Percentiles rank a stretch among this genome's conserved stretches.
phyloP scores from a whole-genome alignment of 2,888 invertebrate genomes.

The Lepidochitona cinerea region DNA sequence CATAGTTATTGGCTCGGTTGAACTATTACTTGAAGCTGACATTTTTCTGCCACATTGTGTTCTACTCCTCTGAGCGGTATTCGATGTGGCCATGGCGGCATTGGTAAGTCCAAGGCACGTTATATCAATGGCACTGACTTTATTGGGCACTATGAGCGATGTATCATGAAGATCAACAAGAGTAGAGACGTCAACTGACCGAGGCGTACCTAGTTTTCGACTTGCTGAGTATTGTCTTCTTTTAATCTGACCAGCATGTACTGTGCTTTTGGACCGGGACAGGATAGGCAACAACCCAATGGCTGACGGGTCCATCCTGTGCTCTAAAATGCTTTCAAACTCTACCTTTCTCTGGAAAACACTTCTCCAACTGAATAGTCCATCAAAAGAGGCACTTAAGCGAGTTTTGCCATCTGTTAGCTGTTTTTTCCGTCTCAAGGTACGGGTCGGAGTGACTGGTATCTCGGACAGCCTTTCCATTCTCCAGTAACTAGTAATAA shows the following conservation, averaged over 20 bases:
- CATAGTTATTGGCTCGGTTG: too few relatives aligned
- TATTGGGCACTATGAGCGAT: neutral
- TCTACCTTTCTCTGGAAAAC: neutral
- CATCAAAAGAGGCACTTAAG: neutral
- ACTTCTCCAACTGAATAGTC: neutral
- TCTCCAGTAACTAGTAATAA: too few relatives aligned
- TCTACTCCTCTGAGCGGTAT: neutral
- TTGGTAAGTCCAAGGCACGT: neutral
- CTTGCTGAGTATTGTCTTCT: neutral
- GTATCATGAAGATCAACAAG: neutral
- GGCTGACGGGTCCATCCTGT: neutral
- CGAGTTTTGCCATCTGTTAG: neutral
- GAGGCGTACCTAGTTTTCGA: neutral
- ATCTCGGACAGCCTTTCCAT: neutral
- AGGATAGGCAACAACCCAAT: neutral
- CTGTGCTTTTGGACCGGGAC: neutral
- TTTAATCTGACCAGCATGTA: neutral
- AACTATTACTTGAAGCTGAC: too few relatives aligned
- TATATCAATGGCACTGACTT: neutral
- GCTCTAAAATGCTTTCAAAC: neutral
- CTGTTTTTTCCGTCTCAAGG: neutral
- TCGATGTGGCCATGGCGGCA: neutral
- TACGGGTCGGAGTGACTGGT: neutral
- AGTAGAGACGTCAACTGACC: neutral
- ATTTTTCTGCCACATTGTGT: too few relatives aligned